These are phyloP conservation scores for Hylomyscus alleni DNA, from an alignment of 2,797 vertebrate species.

Conservation along the genomic window DNA sequence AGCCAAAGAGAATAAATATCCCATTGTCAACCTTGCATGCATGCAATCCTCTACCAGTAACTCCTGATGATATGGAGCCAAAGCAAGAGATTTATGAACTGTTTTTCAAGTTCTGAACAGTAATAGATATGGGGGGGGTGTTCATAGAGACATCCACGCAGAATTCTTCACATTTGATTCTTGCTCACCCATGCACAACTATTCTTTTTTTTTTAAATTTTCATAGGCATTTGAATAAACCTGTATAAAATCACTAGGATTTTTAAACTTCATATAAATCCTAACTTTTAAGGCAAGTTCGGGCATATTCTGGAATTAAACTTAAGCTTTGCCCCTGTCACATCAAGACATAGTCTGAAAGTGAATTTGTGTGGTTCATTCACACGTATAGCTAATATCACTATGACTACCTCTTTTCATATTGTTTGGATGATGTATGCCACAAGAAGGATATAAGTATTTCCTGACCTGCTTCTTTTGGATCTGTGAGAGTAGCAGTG, in stretches of 20 bases:
- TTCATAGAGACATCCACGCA: not conserved
- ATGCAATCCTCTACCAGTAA: not conserved
- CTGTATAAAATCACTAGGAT: slow-evolving; percentile 57
- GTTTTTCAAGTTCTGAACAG: slow-evolving; percentile 7
- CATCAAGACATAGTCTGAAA: slow-evolving; percentile 4
- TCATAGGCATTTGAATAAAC: slow-evolving; percentile 10
- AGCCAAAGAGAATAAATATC: slow-evolving; percentile 10
- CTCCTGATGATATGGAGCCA: not conserved
- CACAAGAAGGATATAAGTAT: not conserved
- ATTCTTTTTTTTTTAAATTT: not conserved
- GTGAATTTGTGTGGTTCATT: not conserved
- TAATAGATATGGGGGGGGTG: not conserved
- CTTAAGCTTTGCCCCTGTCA: not conserved
- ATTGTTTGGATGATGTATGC: not conserved
- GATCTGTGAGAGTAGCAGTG: not conserved
- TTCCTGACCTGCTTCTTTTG: not conserved
- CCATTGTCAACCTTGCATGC: not conserved
- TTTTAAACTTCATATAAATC: slow-evolving; percentile 46
- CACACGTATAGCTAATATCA: not conserved
- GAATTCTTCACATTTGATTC: slow-evolving; percentile 49
- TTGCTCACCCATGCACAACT: slow-evolving; percentile 38
- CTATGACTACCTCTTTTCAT: slow-evolving; percentile 10
- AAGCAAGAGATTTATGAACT: not conserved
- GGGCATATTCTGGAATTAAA: slow-evolving; percentile 58
- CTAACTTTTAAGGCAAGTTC: slow-evolving; percentile 61